Evolutionary conservation across 1,140 invertebrate genomes (phyloP), one percentile per base, ranked within the genome.

Genomic region (Telenomus remus): DNA sequence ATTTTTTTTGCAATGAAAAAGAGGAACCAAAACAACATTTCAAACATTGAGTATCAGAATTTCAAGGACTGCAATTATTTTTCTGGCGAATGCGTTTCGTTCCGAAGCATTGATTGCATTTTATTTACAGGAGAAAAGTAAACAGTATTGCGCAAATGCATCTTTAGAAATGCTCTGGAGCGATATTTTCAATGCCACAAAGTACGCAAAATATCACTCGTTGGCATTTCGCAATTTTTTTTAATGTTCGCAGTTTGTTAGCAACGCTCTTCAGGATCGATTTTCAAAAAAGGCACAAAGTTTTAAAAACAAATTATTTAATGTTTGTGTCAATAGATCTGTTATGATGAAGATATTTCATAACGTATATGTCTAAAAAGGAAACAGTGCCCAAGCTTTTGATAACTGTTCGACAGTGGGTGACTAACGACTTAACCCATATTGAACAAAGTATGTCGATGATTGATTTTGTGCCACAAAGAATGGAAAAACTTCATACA

Each of bases 401-500:
- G 72, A 68, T 75, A 69, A 75, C 72, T 69, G 65, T 76, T 76
- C 54, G 72, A 69, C 64, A 64, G 59, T 59, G 57, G 37, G 49
- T 76, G 73, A 65, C 65, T 76, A 76, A 76, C 65, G 65, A 69
- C 65, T 60, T 11, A 16, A 37, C 46, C 63, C 60, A 65, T 76
- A 70, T 76, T 70, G 73, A 59, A 60, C 54, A 60, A 68, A 75
- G 54, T 68, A 49, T 64, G 51, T 56, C 64, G 54, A 64, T 65
- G 65, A 76, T 76, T 70, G 73, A 76, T 69, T 75, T 64, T 59
- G 48, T 46, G 59, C 59, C 46, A 42, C 73, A 63, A 65, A 76
- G 69, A 76, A 76, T 76, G 73, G 60, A 69, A 76, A 70, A 76
- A 76, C 47, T 69, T 76, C 60, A 64, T 56, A 70, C 50, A 65